Evolutionary conservation across 2,888 invertebrate species (phyloP).

Genomic region (Chrysolina oricalcia): DNA sequence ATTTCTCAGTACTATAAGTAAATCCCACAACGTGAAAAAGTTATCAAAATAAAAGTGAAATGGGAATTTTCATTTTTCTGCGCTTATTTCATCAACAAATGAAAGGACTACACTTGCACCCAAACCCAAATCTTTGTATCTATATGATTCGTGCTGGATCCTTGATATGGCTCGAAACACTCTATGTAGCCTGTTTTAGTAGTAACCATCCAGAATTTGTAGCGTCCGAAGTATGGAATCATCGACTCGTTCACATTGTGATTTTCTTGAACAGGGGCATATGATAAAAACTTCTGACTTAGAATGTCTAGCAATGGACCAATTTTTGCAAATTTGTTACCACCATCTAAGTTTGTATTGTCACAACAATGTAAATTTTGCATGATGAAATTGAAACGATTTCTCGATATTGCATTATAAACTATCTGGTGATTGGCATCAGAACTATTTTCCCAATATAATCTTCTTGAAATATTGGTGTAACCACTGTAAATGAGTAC

Average conservation of each 20-base stretch:
- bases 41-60: too few species aligned
- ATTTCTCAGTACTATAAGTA: too few species aligned
- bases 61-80: too few species aligned
- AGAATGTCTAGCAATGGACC: conserved; percentile 54
- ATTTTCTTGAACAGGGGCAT: conserved; percentile 56
- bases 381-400: conserved; percentile 61
- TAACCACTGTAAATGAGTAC: background rate
- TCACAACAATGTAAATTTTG: too few species aligned
- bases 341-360: background rate
- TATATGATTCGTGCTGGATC: conserved; percentile 42
- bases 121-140: conserved; percentile 50
- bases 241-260: conserved; percentile 65
- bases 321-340: conserved; percentile 55
- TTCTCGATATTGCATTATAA: conserved; percentile 55
- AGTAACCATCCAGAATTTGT: conserved; percentile 60
- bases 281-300: conserved; percentile 56
- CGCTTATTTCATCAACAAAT: too few species aligned
- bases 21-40: too few species aligned
- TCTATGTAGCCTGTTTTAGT: conserved; percentile 57
- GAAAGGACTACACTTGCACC: too few species aligned
- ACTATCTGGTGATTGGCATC: background rate
- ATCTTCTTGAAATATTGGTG: background rate
- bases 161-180: conserved; percentile 61
- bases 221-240: conserved; percentile 65
- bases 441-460: background rate